Conservation (phyloP, 2,797 vertebrate genomes). For the Saguinus oedipus region DNA sequence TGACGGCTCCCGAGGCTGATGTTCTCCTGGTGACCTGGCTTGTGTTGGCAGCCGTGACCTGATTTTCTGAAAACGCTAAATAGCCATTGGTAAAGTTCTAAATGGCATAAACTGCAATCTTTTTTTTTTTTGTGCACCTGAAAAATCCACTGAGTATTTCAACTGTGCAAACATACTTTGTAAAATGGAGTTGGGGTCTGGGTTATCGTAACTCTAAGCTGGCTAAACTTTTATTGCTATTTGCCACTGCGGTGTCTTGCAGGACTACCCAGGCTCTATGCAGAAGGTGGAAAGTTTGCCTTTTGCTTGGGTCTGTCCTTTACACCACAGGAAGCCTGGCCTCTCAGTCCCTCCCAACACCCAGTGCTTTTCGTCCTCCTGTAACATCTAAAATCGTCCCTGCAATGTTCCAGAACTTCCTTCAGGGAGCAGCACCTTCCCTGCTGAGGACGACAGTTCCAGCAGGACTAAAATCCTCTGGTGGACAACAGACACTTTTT, state of each 20-base stretch:
- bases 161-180: not conserved
- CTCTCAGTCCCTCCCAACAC: not conserved
- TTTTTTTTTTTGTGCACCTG: not conserved
- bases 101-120: not conserved
- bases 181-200: not conserved
- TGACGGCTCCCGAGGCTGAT: accelerated
- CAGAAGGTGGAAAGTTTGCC: not conserved
- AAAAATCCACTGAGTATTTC: not conserved
- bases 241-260: not conserved
- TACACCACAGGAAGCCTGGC: not conserved
- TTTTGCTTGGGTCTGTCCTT: not conserved
- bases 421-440: not conserved
- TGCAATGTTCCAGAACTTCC: not conserved
- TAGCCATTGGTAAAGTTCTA: not conserved
- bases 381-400: not conserved
- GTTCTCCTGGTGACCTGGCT: not conserved
- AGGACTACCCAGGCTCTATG: not conserved
- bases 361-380: not conserved
- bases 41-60: not conserved
- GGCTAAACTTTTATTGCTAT: not conserved
- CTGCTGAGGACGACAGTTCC: not conserved
- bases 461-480: too few relatives aligned
- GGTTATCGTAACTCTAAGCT: not conserved
- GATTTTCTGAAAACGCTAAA: not conserved
- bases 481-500: not conserved